These are phyloP conservation scores for Odontesthes bonariensis DNA, from an alignment of 2,113 vertebrate species.

Conservation along the genomic window DNA sequence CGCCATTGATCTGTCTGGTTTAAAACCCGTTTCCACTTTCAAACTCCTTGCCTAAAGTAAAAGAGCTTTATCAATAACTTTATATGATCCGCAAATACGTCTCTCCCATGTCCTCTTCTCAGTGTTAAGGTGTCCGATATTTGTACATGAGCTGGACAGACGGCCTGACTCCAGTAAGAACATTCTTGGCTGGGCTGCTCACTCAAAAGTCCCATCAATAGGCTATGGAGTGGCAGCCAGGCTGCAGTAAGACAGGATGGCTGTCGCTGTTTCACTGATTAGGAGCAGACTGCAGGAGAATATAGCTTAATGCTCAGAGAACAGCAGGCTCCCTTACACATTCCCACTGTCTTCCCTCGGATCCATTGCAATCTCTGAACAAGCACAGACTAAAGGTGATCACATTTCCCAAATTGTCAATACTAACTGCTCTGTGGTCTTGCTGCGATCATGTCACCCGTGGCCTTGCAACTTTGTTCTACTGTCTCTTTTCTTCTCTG, in stretches of 20 bases:
- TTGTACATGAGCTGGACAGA: constrained; percentile 82
- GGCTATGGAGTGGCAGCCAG: constrained; percentile 78
- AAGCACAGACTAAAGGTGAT: constrained; percentile 75
- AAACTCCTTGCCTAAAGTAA: constrained; percentile 80
- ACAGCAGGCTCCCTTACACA: constrained; percentile 67
- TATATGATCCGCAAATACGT: constrained; percentile 81
- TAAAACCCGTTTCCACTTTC: constrained; percentile 78
- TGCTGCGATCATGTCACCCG: neutral
- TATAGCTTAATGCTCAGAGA: constrained; percentile 44
- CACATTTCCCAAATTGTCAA: constrained; percentile 81
- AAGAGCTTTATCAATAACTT: constrained; percentile 87
- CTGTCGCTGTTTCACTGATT: constrained; percentile 81
- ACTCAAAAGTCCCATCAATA: constrained; percentile 77
- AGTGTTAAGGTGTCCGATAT: constrained; percentile 72
- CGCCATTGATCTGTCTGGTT: constrained; percentile 87
- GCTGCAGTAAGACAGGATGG: constrained; percentile 74
- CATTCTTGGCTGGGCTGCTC: neutral
- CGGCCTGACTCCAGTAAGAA: constrained; percentile 85
- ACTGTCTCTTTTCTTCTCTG: constrained; percentile 41
- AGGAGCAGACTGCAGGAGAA: constrained; percentile 65
- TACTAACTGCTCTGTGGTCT: constrained; percentile 69
- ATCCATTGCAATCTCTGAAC: constrained; percentile 39
- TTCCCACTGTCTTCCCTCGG: constrained; percentile 17
- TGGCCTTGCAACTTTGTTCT: constrained; percentile 67
- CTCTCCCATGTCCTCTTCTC: constrained; percentile 54